A percentile compares a stretch with the other conserved stretches of the same genome.
Evolutionary conservation across 2,113 vertebrate species (phyloP).

Genomic region (Hystrix cristata): DNA sequence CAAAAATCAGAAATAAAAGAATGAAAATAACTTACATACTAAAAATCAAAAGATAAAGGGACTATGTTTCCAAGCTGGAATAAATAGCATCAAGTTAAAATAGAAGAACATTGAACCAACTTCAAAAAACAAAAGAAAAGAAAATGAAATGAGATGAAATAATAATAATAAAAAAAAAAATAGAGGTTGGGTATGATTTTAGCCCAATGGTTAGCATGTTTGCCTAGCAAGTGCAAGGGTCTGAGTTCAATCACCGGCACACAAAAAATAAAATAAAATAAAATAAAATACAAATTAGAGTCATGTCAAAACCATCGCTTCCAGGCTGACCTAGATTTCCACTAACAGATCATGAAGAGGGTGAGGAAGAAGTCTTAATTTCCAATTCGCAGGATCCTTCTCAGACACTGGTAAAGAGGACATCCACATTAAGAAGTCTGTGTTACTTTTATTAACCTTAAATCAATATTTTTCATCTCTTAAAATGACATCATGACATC

Average conservation of each 20-base stretch:
- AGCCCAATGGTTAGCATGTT: no score
- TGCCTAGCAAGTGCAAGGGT: no score
- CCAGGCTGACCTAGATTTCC: background rate
- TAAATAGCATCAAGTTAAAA: background rate
- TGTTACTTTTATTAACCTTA: background rate
- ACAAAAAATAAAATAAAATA: background rate
- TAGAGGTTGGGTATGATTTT: no score
- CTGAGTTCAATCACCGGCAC: no score
- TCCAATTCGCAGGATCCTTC: no score
- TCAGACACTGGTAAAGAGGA: background rate
- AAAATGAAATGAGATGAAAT: background rate
- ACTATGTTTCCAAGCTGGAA: background rate
- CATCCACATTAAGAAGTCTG: background rate
- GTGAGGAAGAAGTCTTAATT: background rate
- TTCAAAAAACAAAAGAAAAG: background rate
- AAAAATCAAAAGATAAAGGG: background rate
- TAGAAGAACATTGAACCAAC: background rate
- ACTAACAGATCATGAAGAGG: background rate
- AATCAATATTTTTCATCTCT: background rate
- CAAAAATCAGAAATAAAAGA: background rate
- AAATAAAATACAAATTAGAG: background rate
- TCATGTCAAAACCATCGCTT: background rate
- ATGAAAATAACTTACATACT: background rate
- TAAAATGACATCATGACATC: background rate
- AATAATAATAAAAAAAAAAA: no score